Conservation (phyloP, 1,140 invertebrate species). For the Macrosteles quadrilineatus region DNA sequence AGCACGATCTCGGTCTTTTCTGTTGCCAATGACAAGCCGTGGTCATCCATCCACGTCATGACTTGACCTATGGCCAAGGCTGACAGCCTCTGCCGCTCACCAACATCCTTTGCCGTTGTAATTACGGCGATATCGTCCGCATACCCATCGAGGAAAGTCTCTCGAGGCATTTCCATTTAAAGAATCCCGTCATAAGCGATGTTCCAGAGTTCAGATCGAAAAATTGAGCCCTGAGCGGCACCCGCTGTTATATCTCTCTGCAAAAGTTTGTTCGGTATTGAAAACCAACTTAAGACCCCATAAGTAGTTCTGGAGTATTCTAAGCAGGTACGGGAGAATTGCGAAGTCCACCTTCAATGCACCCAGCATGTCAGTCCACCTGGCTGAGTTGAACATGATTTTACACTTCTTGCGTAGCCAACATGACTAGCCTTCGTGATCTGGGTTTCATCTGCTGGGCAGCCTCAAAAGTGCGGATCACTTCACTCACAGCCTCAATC, state of each 20-base stretch:
- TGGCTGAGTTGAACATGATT: background rate
- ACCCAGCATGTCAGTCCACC: background rate
- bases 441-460: background rate
- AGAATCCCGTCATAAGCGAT: slow-evolving; percentile 6
- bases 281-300: background rate
- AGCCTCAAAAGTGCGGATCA: background rate
- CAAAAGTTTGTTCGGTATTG: background rate
- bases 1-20: background rate
- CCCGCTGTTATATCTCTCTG: background rate
- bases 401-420: background rate
- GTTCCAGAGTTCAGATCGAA: background rate
- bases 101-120: background rate
- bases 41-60: background rate
- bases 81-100: background rate
- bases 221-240: background rate
- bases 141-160: background rate
- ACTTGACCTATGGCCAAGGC: background rate
- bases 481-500: background rate
- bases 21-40: background rate
- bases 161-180: background rate
- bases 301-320: too few relatives aligned
- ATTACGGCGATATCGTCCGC: background rate
- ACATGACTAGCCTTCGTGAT: background rate
- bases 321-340: too few relatives aligned
- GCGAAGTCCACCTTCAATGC: too few relatives aligned